Evolutionary conservation across 2,888 invertebrate species (phyloP).

Genomic region (Masnerella sp.): DNA sequence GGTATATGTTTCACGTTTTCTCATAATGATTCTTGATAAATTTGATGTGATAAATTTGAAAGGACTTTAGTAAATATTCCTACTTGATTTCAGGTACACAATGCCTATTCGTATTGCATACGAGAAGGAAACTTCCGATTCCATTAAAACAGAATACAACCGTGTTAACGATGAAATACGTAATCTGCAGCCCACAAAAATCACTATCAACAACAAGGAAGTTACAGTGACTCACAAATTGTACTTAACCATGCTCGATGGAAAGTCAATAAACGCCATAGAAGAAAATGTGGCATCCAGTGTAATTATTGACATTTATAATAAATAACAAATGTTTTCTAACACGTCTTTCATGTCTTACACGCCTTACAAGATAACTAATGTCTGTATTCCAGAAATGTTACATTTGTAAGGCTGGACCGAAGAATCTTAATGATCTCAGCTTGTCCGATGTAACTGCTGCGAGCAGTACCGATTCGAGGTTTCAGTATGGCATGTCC

Average conservation of each 20-base stretch:
- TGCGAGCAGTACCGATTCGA: background rate
- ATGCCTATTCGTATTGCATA: conserved; percentile 2
- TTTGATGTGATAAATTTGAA: background rate
- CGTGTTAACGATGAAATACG: background rate
- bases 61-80: background rate
- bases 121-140: conserved; percentile 2
- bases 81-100: background rate
- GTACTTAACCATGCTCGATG: conserved; percentile 5
- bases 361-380: conserved; percentile 1
- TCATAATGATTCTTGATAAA: background rate
- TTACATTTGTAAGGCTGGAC: conserved; percentile 16
- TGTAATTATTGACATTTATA: conserved; percentile 1
- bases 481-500: conserved; percentile 22
- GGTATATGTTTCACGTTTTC: conserved; percentile 4
- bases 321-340: background rate
- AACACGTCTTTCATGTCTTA: background rate
- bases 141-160: conserved; percentile 9
- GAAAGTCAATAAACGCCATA: conserved; percentile 15
- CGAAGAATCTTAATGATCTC: conserved; percentile 1
- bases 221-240: background rate
- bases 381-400: conserved; percentile 10
- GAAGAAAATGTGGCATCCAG: conserved; percentile 11
- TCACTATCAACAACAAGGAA: background rate
- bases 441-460: conserved; percentile 4
- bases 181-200: background rate